Base-by-base conservation (phyloP, 2,888 invertebrate species). In the Hemistola chrysoprasaria region DNA sequence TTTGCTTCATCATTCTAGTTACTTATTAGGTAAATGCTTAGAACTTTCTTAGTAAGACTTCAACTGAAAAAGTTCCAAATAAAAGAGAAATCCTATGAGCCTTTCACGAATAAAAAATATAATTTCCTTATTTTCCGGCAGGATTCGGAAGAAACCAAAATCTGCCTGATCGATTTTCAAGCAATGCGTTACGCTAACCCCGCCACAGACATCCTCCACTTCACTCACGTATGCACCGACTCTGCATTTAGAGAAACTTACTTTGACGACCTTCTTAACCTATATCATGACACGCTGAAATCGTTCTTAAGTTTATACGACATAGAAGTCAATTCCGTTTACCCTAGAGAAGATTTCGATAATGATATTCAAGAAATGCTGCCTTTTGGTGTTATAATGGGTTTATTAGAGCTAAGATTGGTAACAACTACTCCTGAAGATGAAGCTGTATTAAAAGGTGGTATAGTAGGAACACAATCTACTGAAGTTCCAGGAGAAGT, bases 161-260 rank as follows among this genome's bases (percentile, higher is more conserved):
- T 84, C 11, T 80, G 83, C 32, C 78, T 86, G 38, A 56, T 86
- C 30, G 85, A 86, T 45, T 86, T 76, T 34, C 86, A 88, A 76
- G 72, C 77, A 2, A 73, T 81, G 67, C 66, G 85, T 1, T 82
- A 76, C 37, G 67, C 80, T 0, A 77, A 63, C 44, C 86, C 85
- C n/a, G 61, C 69, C 0, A 80, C 74, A 0, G 86, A 85, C 32
- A 62, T 86, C 0, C 50, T 80, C 7, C 72, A 79, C 40, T 85
- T 86, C 22, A 30, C 82, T 22, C 84, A 72, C 36, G 53, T 83
- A 1, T 72, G 79, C 36, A 85, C 85, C 0, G 75, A 79, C 16
- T 72, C 81, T 1, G 47, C 59, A 43, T 85, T 82, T 47, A 72
- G 86, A 73, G 60, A 59, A 40, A 49, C 72, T 45, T 47, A 81